phyloP scores from a whole-genome alignment of 2,113 vertebrate species.

The Oncorhynchus mykiss region DNA sequence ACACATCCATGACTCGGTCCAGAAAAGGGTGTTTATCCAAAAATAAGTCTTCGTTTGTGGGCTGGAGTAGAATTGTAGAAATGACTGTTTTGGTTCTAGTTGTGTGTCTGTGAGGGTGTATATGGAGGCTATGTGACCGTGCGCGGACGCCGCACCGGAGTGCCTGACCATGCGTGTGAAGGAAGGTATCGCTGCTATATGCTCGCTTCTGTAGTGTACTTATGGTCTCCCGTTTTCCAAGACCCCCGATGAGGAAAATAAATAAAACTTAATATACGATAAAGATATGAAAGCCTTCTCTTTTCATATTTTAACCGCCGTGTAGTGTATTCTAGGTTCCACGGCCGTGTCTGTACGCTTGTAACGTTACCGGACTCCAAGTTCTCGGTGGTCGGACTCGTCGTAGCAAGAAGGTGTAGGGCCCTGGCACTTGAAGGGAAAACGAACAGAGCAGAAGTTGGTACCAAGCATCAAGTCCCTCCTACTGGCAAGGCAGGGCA shows the following conservation, averaged over 20 bases:
- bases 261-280: too few relatives aligned
- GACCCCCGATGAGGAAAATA: too few relatives aligned
- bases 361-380: slow-evolving; percentile 33
- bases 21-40: slow-evolving; percentile 4
- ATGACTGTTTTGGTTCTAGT: slow-evolving; percentile 44
- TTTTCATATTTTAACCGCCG: slow-evolving; percentile 66
- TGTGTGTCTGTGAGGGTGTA: too few relatives aligned
- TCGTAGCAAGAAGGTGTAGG: too few relatives aligned
- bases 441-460: slow-evolving; percentile 72
- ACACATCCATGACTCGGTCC: slow-evolving; percentile 83
- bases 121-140: too few relatives aligned
- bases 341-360: slow-evolving; percentile 20
- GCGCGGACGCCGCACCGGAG: not conserved
- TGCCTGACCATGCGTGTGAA: slow-evolving; percentile 52
- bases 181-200: slow-evolving; percentile 52
- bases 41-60: slow-evolving; percentile 14
- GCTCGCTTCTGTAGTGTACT: slow-evolving; percentile 67
- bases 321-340: slow-evolving; percentile 38
- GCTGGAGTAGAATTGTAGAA: slow-evolving; percentile 37
- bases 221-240: slow-evolving; percentile 47
- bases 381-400: not conserved
- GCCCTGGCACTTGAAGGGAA: slow-evolving; percentile 69
- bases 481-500: slow-evolving; percentile 83
- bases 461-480: slow-evolving; percentile 90
- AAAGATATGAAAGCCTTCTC: slow-evolving; percentile 55